Conservation (phyloP, 1,140 invertebrate genomes). For the Charaxes varanes region DNA sequence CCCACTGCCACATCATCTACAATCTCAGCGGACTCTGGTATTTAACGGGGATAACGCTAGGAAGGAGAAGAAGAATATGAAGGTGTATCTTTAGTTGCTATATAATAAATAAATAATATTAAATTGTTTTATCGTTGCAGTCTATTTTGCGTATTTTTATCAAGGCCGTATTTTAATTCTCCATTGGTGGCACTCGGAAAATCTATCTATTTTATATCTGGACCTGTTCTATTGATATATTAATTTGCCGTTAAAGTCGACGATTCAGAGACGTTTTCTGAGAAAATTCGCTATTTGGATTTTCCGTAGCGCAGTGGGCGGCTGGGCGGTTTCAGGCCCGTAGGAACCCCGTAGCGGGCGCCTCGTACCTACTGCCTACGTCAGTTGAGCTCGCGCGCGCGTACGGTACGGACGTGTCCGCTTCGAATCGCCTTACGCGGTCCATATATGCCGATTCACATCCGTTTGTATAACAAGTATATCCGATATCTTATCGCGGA, state of each 20-base stretch:
- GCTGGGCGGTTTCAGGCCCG: conserved; percentile 49
- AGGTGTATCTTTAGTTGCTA: no score
- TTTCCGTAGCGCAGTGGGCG: conserved; percentile 52
- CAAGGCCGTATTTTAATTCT: no score
- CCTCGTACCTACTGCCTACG: conserved; percentile 38
- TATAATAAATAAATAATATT: no score
- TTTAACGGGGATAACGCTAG: no score
- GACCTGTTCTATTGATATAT: conserved; percentile 11
- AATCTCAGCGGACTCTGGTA: no score
- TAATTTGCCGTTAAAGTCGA: conserved; percentile 7
- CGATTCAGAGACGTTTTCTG: conserved; percentile 12
- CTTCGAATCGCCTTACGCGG: not conserved
- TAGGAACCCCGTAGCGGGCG: conserved; percentile 40
- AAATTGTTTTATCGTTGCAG: no score
- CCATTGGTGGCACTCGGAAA: no score
- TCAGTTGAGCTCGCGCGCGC: conserved; percentile 49
- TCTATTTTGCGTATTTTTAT: no score
- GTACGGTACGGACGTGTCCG: conserved; percentile 22
- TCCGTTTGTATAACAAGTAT: conserved; percentile 25
- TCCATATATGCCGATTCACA: conserved; percentile 29
- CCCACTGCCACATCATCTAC: no score
- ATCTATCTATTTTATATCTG: no score
- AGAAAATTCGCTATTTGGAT: conserved; percentile 44
- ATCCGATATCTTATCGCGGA: conserved; percentile 29
- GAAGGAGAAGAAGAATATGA: no score